Base-by-base conservation (phyloP, 2,113 vertebrate genomes). In the Tychaedon coryphoeus region DNA sequence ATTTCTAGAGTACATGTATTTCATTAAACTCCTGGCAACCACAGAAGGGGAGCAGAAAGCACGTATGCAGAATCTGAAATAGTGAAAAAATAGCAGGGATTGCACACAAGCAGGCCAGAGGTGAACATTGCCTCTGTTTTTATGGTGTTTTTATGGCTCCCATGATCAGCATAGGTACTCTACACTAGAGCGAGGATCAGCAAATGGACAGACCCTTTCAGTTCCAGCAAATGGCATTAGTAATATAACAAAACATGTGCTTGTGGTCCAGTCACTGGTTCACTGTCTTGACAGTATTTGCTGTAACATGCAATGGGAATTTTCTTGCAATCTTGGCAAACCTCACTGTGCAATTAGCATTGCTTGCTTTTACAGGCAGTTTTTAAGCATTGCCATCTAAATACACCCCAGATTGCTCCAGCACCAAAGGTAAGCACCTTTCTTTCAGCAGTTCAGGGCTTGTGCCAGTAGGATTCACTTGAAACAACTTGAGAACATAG, bases 281-380 rank as follows among this genome's bases (percentile, higher is more conserved):
- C 64, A 85, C 67, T 75, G n/a, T 71, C 73, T 77, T 7, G 2
- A 24, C 15, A 12, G 71, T 56, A 74, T 89, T 92, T 92, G 79
- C 78, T 85, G 54, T 71, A 81, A 95, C 48, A 60, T 0, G 34
- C 29, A 14, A 33, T 54, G 67, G 58, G 64, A 83, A 29, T 91
- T 96, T 91, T 90, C 60, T 64, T 82, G 36, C 25, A 88, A 24
- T 76, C 34, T 67, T 90, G 66, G 85, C 80, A 93, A 93, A 72
- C 20, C 7, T 76, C 20, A 24, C 31, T 33, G 20, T 86, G 40
- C 66, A 92, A 95, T 92, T 96, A 91, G 40, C 28, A 69, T 51
- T 92, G 51, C 82, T 95, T 81, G 31, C 38, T 88, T 93, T 93
- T 67, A 54, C 34, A 77, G 81, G 20, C 43, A 80, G 23, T 66